Base-by-base conservation (phyloP, 2,113 vertebrate species). In the Poeciliopsis turrubarensis region DNA sequence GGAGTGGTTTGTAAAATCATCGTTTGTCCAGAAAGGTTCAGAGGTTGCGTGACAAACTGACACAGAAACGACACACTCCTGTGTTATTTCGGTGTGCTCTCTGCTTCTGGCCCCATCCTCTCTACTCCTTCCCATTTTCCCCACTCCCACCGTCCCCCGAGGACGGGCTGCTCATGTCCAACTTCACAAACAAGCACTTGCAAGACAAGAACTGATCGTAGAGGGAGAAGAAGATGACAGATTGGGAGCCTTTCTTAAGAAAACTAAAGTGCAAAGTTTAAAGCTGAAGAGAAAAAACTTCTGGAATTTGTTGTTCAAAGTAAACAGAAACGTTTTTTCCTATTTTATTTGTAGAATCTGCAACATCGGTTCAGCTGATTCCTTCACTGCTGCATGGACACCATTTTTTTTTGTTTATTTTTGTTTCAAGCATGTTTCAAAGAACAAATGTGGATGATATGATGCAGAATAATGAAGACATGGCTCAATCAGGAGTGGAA, bases 21-120 rank as follows among this genome's bases (percentile, higher is more conserved):
- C 19, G 19, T 4, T 15, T 13, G 51, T 54, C 51, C 22, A 54
- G 19, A 54, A 54, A 57, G 62, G 11, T 0, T 1, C 10, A 22
- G 9, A 26, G 26, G 39, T 89, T 84, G 84, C 82, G 66, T 89
- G 87, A 88, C 85, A 86, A 79, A 76, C 74, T 65, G 26, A 65
- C 79, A 77, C 76, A 26, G 72, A 70, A 78, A 68, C 61, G 66
- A 66, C 60, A 76, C 25, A 15, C 62, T 26, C 4, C 27, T 75
- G 51, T 54, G 73, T 80, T 78, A 80, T 77, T 77, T 7, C 1
- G 44, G 82, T 75, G 82, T 78, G 54, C 78, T 72, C 73, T 86
- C 32, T 73, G 72, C 81, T 87, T 87, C 78, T 72, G 83, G 65
- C 26, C 86, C 68, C 63, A 72, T 76, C 78, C 75, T 80, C 76